Evolutionary conservation across 2,113 vertebrate species (phyloP).

Genomic region (Sylvietta virens): DNA sequence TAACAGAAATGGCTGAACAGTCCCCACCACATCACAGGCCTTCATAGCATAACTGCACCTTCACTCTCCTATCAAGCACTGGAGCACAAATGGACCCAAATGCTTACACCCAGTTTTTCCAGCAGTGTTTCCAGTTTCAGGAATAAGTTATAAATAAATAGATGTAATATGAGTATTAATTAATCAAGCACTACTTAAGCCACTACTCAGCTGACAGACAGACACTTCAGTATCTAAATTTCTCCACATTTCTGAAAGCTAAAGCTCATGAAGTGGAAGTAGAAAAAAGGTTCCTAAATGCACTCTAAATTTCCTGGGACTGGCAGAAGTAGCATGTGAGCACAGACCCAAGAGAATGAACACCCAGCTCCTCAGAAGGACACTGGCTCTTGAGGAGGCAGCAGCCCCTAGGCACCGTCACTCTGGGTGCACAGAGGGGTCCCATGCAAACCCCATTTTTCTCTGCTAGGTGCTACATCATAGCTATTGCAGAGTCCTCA

Average conservation of each 20-base stretch:
- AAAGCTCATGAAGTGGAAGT: neutral
- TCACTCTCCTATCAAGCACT: neutral
- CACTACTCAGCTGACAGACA: neutral
- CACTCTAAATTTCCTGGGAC: neutral
- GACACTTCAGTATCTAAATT: neutral
- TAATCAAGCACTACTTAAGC: neutral
- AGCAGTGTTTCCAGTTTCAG: neutral
- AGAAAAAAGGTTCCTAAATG: neutral
- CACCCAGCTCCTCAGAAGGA: neutral
- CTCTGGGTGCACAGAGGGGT: rapidly evolving
- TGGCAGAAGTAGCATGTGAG: neutral
- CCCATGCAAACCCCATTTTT: neutral
- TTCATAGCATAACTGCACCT: neutral
- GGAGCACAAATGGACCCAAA: neutral
- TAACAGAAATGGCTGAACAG: neutral
- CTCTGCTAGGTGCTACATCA: neutral
- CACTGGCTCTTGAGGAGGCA: neutral
- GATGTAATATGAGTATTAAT: neutral
- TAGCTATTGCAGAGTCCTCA: constrained; percentile 56
- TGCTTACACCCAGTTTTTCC: neutral
- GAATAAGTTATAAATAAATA: constrained; percentile 40
- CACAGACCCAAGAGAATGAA: neutral
- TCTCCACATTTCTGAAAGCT: neutral
- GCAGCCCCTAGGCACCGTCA: neutral
- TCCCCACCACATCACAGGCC: neutral